Evolutionary conservation across 2,888 invertebrate genomes (phyloP).

Genomic region (Lochmaea crataegi): DNA sequence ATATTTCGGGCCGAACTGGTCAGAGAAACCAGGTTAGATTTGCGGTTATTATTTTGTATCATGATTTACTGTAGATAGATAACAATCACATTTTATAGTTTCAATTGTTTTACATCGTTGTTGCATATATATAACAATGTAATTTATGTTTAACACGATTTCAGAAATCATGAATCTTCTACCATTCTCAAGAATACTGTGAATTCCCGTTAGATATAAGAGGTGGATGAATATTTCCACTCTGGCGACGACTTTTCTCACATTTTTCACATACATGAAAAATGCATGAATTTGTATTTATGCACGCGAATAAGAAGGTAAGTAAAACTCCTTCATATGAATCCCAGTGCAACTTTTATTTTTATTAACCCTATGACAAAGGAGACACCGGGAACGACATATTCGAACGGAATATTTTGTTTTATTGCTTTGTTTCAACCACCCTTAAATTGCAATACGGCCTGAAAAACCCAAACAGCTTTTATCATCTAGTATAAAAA

Average conservation of each 20-base stretch:
- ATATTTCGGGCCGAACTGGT: no score
- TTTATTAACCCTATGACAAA: conserved; percentile 11
- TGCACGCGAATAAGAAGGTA: conserved; percentile 20
- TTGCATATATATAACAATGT: not conserved
- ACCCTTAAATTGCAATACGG: not conserved
- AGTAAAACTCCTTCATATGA: conserved; percentile 8
- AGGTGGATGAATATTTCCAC: conserved; percentile 23
- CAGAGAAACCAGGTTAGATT: no score
- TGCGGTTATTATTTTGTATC: no score
- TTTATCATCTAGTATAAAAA: no score
- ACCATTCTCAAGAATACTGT: not conserved
- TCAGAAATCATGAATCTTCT: not conserved
- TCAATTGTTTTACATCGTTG: not conserved
- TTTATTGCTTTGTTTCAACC: not conserved
- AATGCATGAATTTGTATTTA: conserved; percentile 35
- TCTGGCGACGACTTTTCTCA: conserved; percentile 26
- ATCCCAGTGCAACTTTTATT: conserved; percentile 14
- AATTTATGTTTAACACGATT: not conserved
- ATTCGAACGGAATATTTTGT: not conserved
- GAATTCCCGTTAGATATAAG: conserved; percentile 1
- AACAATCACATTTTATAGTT: no score
- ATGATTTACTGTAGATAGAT: no score
- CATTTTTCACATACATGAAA: conserved; percentile 34
- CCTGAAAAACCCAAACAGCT: not conserved
- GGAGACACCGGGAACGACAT: not conserved